Evolutionary conservation across 2,113 vertebrate species (phyloP), one percentile per base, ranked within the genome.

Genomic region (Haplochromis burtoni): DNA sequence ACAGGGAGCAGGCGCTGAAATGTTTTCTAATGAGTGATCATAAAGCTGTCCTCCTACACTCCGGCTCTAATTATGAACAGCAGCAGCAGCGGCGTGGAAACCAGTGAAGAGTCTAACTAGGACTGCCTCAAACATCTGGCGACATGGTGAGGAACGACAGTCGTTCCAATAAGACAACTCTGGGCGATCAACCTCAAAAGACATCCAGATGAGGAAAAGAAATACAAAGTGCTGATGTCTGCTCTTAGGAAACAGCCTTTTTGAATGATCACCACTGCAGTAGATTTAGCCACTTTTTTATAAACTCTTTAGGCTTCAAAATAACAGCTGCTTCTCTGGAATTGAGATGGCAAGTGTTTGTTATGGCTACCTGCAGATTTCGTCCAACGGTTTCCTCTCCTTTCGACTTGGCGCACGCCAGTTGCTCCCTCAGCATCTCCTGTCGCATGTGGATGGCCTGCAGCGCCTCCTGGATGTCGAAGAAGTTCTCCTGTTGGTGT

Each of bases 381-480:
- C 97, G 96, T n/a, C 95, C 96, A n/a, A 97, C 87, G 0, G 96
- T 94, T 59, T 99, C 98, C 80, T 99, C 98, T 73, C 97, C 98
- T 95, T 98, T 99, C 1, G 97, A 97, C 94, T 98, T 98, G 89
- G 97, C 97, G 78, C 97, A 94, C 49, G 97, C 95, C 81, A 98
- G 96, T 80, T 97, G 97, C 89, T 97, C 97, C 96, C 97, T 96
- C 88, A 97, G 91, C 83, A 96, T 95, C 88, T 98, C 97, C 93
- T 98, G 96, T 47, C 96, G 97, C 94, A 98, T 97, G 83, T 98
- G 97, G 83, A 99, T 97, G 0, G 97, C 96, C 88, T 98, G 97
- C 87, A 98, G 95, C 0, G 98, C 96, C 90, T 99, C 98, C 94
- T 98, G 98, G 91, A 98, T 97, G 95, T 99, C 98, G 47, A 98